phyloP scores from a whole-genome alignment of 2,113 vertebrate species.

The Corythaeola cristata region DNA sequence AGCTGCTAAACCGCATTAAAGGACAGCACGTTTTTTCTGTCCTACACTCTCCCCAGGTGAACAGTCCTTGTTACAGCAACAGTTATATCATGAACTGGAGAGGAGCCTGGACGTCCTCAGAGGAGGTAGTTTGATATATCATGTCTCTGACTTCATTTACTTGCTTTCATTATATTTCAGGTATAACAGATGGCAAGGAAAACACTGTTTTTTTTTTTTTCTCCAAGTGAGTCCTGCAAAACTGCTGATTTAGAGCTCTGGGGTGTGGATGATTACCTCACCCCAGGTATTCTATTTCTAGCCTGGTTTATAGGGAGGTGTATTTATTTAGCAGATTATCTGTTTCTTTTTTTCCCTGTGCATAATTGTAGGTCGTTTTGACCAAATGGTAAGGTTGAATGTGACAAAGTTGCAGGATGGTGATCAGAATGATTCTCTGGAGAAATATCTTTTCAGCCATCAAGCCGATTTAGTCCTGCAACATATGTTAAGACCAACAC shows the following conservation, averaged over 20 bases:
- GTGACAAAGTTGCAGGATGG: conserved; percentile 42
- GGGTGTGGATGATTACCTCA: not conserved
- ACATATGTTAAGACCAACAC: not conserved
- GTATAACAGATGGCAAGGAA: not conserved
- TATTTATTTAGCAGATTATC: conserved; percentile 41
- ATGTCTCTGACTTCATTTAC: not conserved
- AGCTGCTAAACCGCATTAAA: not conserved
- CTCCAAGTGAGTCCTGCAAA: not conserved
- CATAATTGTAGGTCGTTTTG: conserved; percentile 36
- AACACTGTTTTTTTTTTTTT: not conserved
- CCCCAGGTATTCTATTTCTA: not conserved
- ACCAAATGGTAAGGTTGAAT: conserved; percentile 42
- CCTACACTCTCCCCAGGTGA: not conserved
- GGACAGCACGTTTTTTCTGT: not conserved
- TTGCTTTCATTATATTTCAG: not conserved
- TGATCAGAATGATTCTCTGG: not conserved
- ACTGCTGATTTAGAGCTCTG: not conserved
- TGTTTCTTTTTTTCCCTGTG: not conserved
- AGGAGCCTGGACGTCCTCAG: not conserved
- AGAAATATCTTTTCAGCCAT: not conserved
- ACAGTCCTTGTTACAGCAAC: not conserved
- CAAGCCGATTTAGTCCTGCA: not conserved
- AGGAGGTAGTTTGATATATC: not conserved
- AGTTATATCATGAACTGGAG: not conserved
- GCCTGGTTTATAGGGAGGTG: not conserved